phyloP scores from a whole-genome alignment of 1,140 invertebrate species.

The Pseudomyrmex cubaensis region DNA sequence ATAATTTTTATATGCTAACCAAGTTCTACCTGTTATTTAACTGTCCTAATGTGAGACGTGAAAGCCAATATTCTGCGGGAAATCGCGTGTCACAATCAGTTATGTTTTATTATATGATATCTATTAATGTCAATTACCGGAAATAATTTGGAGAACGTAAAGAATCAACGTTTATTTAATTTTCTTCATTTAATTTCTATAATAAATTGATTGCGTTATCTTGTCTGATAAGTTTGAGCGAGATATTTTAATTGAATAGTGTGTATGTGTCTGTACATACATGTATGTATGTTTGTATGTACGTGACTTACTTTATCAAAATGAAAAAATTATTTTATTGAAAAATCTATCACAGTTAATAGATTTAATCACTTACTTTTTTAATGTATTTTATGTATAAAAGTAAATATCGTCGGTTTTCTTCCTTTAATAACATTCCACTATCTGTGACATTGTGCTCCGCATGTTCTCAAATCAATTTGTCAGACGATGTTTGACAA shows the following conservation, averaged over 20 bases:
- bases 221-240: too few relatives aligned
- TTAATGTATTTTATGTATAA: not conserved
- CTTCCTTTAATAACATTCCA: not conserved
- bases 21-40: conserved; percentile 31
- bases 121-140: conserved; percentile 25
- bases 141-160: not conserved
- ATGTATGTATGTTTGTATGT: too few relatives aligned
- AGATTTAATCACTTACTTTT: conserved; percentile 17
- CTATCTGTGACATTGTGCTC: not conserved
- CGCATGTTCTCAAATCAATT: conserved; percentile 4
- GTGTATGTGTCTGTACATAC: too few relatives aligned
- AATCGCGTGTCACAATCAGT: not conserved
- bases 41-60: not conserved
- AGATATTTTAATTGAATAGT: too few relatives aligned
- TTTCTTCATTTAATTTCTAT: conserved; percentile 8
- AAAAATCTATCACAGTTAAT: not conserved
- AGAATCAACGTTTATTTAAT: conserved; percentile 1
- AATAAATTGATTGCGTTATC: not conserved
- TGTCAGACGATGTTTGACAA: conserved; percentile 1
- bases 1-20: conserved; percentile 9
- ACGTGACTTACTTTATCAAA: conserved; percentile 12
- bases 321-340: not conserved
- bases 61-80: not conserved
- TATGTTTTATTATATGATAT: not conserved
- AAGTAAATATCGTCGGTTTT: not conserved